phyloP scores from a whole-genome alignment of 2,113 vertebrate genomes.

The Progne subis region DNA sequence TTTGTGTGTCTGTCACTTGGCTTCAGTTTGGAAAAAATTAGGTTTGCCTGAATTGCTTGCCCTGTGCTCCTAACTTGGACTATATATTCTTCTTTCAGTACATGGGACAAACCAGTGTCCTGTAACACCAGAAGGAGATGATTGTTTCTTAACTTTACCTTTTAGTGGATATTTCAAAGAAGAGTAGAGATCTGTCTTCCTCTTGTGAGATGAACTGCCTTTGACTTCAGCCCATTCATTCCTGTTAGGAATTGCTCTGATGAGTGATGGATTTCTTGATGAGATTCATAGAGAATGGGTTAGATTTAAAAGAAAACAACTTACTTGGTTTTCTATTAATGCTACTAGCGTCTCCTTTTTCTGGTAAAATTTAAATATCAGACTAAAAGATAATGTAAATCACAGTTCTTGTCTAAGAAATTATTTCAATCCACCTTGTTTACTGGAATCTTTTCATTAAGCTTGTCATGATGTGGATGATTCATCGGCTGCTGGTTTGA shows the following conservation, averaged over 20 bases:
- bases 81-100: not conserved
- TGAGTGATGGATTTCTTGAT: not conserved
- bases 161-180: not conserved
- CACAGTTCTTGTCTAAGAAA: not conserved
- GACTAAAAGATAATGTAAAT: not conserved
- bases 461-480: constrained; percentile 93
- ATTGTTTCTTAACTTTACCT: not conserved
- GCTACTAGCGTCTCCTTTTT: not conserved
- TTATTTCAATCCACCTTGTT: not conserved
- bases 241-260: not conserved
- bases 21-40: not conserved
- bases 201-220: not conserved
- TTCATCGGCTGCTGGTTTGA: constrained; percentile 83
- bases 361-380: not conserved
- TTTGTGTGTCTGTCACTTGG: not conserved
- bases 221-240: not conserved
- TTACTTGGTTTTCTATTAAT: not conserved
- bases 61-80: not conserved
- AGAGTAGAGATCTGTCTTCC: not conserved
- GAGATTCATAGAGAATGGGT: not conserved
- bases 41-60: not conserved
- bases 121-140: not conserved
- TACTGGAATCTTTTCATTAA: constrained; percentile 58
- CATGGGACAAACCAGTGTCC: not conserved
- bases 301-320: not conserved